phyloP scores from a whole-genome alignment of 2,113 vertebrate species.

The Amazona guildingii region DNA sequence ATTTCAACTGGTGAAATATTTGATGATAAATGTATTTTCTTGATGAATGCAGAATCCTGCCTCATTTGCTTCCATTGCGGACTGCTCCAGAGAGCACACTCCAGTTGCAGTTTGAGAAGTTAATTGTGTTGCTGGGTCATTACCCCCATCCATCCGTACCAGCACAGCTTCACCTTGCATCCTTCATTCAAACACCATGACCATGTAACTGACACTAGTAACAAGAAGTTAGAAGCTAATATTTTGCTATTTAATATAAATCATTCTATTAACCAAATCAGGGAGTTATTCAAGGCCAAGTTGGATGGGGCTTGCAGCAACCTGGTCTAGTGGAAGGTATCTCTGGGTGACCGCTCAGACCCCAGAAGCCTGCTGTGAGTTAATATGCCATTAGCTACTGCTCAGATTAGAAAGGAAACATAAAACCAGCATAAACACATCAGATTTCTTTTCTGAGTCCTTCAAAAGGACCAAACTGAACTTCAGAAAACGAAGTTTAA shows the following conservation, averaged over 20 bases:
- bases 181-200: neutral
- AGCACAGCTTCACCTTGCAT: neutral
- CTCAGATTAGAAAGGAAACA: neutral
- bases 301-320: neutral
- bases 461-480: neutral
- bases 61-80: neutral
- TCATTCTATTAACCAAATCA: neutral
- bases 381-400: neutral
- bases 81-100: neutral
- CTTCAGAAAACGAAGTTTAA: neutral
- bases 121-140: constrained; percentile 10
- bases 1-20: neutral
- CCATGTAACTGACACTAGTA: neutral
- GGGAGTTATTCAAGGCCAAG: neutral
- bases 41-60: constrained; percentile 22
- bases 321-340: neutral
- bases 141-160: neutral
- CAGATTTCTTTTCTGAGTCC: neutral
- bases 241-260: neutral
- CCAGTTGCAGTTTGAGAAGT: neutral
- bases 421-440: neutral
- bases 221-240: neutral
- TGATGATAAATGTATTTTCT: neutral
- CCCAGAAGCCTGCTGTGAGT: neutral
- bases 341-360: neutral